Evolutionary conservation across 2,888 invertebrate genomes (phyloP).

Genomic region (Crocallis elinguaria): DNA sequence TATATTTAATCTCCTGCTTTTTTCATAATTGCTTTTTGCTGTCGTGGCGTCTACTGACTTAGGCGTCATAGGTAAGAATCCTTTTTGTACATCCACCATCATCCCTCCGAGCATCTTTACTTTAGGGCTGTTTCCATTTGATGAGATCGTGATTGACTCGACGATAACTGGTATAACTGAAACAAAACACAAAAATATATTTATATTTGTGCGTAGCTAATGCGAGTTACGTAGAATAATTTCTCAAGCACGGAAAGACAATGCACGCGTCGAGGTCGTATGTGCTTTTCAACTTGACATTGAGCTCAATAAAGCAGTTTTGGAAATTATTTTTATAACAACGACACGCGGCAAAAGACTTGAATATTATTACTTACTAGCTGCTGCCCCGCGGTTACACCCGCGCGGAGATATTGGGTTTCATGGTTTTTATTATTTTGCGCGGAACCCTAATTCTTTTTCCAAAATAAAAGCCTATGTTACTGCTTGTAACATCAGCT

Average conservation of each 20-base stretch:
- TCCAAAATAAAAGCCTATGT: too few relatives aligned
- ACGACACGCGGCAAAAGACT: constrained; percentile 2
- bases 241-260: constrained; percentile 52
- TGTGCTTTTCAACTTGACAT: constrained; percentile 56
- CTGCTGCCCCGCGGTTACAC: too few relatives aligned
- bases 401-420: too few relatives aligned
- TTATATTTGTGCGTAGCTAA: constrained; percentile 2
- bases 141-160: constrained; percentile 72
- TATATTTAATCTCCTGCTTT: constrained; percentile 45
- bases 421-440: too few relatives aligned
- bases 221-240: constrained; percentile 33
- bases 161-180: constrained; percentile 69
- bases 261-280: constrained; percentile 48
- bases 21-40: constrained; percentile 48
- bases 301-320: constrained; percentile 38
- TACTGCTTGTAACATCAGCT: too few relatives aligned
- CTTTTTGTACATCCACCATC: constrained; percentile 65
- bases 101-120: constrained; percentile 73
- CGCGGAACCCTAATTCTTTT: too few relatives aligned
- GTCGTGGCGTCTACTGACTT: constrained; percentile 39
- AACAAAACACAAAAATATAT: constrained; percentile 53
- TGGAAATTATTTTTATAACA: constrained; percentile 29
- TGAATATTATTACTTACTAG: too few relatives aligned
- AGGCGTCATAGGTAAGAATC: constrained; percentile 56
- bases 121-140: constrained; percentile 81